Percentiles rank a stretch among this genome's conserved stretches.
phyloP scores from a whole-genome alignment of 2,888 invertebrate genomes.

The Entomobrya proxima region DNA sequence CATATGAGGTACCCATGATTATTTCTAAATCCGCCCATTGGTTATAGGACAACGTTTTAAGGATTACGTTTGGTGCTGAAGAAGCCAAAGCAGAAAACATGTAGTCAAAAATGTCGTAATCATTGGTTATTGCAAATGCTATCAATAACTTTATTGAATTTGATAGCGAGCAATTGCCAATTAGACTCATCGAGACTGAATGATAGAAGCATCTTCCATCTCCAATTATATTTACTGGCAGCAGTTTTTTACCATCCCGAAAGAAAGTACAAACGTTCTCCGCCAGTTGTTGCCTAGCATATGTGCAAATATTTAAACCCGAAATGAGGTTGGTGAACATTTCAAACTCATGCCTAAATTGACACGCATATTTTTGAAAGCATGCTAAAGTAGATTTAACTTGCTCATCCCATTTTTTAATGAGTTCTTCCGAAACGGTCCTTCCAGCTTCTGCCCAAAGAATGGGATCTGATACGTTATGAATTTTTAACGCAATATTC shows the following conservation, averaged over 20 bases:
- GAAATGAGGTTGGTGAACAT: background rate
- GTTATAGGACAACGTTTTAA: background rate
- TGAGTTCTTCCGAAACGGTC: background rate
- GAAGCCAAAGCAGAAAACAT: background rate
- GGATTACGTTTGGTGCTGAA: background rate
- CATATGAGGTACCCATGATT: background rate
- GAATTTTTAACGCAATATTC: background rate
- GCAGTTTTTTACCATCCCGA: background rate
- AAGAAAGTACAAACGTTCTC: background rate
- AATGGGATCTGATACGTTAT: background rate
- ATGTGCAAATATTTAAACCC: background rate
- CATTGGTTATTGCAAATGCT: background rate
- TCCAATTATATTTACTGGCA: background rate
- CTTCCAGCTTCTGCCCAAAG: background rate
- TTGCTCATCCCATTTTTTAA: background rate
- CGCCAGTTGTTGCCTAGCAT: background rate
- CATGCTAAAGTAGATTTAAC: background rate
- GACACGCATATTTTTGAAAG: background rate
- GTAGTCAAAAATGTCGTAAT: background rate
- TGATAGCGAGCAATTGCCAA: background rate
- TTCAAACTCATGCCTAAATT: background rate
- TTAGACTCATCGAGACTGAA: background rate
- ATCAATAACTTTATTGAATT: background rate
- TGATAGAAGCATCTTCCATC: constrained; percentile 14
- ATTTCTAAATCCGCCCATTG: background rate